Evolutionary conservation across 2,797 vertebrate genomes (phyloP), one percentile per base, ranked within the genome.

Genomic region (Rhinatrema bivittatum): DNA sequence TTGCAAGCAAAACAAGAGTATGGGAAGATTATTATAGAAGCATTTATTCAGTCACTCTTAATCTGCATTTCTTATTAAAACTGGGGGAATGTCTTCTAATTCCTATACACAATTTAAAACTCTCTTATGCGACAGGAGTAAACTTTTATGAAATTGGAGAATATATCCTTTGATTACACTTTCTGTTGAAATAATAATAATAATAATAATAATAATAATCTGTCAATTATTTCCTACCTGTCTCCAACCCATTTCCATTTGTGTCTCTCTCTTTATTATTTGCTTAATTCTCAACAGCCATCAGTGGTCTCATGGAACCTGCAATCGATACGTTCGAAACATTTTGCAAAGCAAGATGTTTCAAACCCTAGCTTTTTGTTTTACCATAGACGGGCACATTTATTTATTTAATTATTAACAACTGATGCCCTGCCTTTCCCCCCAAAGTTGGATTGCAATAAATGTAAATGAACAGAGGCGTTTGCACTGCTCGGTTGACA

Each of bases 251-350:
- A 2, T 46, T 16, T 6, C 16, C 16, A 54, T 18, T 56, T 21
- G 39, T 30, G 36, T 2, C 15, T 38, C 43, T 3, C 42, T 53
- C 32, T 52, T 59, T 66, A 62, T 7, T 20, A 44, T 44, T 49
- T 56, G 53, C 49, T 49, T 46, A 42, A 39, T 54, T 59, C 29
- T 16, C 36, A 14, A 11, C 18, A 28, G 13, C 60, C 60, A 53
- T 48, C 50, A 26, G 27, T 39, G 23, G 39, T 47, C 53, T 45
- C 50, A 51, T n/a, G 57, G 59, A 59, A 53, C 48, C 22, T 48
- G 49, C 50, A 6, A 59, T 51, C 36, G n/a, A n/a, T 25, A 42
- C 40, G 46, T 44, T 52, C 28, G 38, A 13, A 39, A 18, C 54
- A 48, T n/a, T n/a, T n/a, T n/a, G 50, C 36, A 43, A 41, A 29